Percentiles rank a stretch among this genome's conserved stretches.
These are phyloP conservation scores for Rhodophaea formosa DNA, from an alignment of 2,888 invertebrate genomes.

Conservation along the genomic window DNA sequence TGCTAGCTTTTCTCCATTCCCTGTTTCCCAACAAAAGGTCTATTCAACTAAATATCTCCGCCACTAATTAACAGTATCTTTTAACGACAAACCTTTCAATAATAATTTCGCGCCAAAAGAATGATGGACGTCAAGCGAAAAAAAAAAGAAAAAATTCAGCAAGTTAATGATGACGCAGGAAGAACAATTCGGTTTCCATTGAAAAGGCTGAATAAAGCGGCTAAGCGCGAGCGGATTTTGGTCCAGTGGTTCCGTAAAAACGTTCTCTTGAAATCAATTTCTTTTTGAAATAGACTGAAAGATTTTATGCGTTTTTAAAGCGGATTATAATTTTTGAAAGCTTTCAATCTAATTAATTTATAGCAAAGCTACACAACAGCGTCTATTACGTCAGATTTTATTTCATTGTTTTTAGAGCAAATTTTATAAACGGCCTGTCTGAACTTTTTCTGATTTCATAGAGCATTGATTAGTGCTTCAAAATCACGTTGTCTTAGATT, in stretches of 20 bases:
- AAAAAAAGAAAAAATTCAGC: constrained; percentile 42
- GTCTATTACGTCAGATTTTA: too few relatives aligned
- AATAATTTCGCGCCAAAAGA: constrained; percentile 30
- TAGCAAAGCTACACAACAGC: too few relatives aligned
- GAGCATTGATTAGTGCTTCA: too few relatives aligned
- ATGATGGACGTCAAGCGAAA: constrained; percentile 38
- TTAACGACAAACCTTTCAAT: constrained; percentile 14
- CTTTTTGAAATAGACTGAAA: too few relatives aligned
- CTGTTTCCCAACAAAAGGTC: not conserved
- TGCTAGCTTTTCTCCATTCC: not conserved
- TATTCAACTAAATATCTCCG: constrained; percentile 7
- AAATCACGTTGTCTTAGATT: too few relatives aligned
- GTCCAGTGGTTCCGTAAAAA: not conserved
- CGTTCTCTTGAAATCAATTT: too few relatives aligned
- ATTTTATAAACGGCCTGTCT: too few relatives aligned
- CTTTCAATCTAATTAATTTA: too few relatives aligned
- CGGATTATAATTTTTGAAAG: too few relatives aligned
- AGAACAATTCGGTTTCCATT: constrained; percentile 64
- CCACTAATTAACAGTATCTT: constrained; percentile 13
- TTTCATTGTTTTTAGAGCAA: too few relatives aligned
- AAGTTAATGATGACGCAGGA: constrained; percentile 76
- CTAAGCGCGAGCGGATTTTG: not conserved
- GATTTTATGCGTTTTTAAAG: too few relatives aligned
- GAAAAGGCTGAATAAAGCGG: constrained; percentile 52
- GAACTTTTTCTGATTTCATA: too few relatives aligned